A percentile compares a stretch with the other conserved stretches of the same genome.
Evolutionary conservation across 2,797 vertebrate genomes (phyloP).

Genomic region (Halcyon chelicuti): DNA sequence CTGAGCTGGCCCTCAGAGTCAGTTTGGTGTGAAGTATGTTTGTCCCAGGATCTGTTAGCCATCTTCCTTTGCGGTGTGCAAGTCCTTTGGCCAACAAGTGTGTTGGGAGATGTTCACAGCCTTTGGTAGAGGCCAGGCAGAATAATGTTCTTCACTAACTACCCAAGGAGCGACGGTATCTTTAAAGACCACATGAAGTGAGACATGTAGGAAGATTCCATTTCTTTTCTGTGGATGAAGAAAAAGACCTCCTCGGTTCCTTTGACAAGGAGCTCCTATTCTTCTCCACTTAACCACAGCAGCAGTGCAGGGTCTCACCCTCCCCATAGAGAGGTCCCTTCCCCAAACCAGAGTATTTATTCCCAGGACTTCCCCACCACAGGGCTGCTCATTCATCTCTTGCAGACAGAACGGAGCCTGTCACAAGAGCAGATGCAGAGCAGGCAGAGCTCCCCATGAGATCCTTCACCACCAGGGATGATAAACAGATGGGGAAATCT

Average conservation of each 20-base stretch:
- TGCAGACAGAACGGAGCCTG: slow-evolving; percentile 51
- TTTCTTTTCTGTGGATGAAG: not conserved
- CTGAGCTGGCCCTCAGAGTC: not conserved
- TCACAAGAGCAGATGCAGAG: slow-evolving; percentile 61
- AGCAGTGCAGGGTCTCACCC: not conserved
- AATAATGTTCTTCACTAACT: not conserved
- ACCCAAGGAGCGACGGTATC: not conserved
- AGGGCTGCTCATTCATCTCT: slow-evolving; percentile 53
- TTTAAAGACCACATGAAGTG: not conserved
- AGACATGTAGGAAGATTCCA: not conserved
- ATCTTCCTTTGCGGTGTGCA: not conserved
- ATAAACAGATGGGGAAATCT: slow-evolving; percentile 71
- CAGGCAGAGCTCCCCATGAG: slow-evolving; percentile 57
- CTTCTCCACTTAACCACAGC: not conserved
- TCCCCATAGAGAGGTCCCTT: not conserved
- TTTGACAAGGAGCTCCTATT: slow-evolving; percentile 9
- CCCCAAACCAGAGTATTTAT: slow-evolving; percentile 18
- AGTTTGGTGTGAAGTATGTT: not conserved
- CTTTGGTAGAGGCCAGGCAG: not conserved
- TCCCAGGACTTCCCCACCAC: slow-evolving; percentile 44
- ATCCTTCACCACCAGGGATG: slow-evolving; percentile 54
- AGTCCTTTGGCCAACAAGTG: not conserved
- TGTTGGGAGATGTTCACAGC: not conserved
- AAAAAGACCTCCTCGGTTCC: slow-evolving; percentile 30
- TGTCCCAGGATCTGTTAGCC: not conserved